These are phyloP conservation scores for Eupithecia subfuscata DNA, from an alignment of 2,888 invertebrate species.

Conservation along the genomic window DNA sequence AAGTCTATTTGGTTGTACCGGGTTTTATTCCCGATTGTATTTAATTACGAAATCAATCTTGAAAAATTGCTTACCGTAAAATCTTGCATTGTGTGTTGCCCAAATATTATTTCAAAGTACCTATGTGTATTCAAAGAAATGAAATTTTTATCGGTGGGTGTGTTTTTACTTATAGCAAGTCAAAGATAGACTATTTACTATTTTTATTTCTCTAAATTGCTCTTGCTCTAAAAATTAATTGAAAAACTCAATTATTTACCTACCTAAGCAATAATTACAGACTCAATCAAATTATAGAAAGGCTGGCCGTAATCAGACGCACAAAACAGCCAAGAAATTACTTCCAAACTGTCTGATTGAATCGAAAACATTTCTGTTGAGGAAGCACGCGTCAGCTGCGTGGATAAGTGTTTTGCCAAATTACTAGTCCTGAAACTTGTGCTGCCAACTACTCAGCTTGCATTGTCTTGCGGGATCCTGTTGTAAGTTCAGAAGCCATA, in stretches of 20 bases:
- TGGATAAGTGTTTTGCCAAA: conserved; percentile 39
- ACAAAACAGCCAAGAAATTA: conserved; percentile 40
- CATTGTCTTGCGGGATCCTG: neutral
- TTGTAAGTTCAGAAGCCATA: neutral
- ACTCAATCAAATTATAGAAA: conserved; percentile 36
- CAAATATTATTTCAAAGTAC: too few relatives aligned
- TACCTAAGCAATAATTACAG: neutral
- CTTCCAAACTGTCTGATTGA: conserved; percentile 42
- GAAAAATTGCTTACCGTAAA: neutral
- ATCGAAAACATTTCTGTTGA: conserved; percentile 42
- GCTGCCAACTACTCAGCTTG: neutral
- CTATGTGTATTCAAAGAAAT: neutral
- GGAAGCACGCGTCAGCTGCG: conserved; percentile 25
- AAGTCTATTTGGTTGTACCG: too few relatives aligned
- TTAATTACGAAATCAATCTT: neutral
- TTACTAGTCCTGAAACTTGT: conserved; percentile 46
- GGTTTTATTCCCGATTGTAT: too few relatives aligned
- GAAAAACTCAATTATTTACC: neutral
- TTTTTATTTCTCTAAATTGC: neutral
- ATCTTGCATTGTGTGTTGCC: neutral
- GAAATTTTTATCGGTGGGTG: neutral
- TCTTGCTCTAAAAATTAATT: neutral
- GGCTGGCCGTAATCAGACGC: conserved; percentile 48
- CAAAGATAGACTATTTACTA: neutral
- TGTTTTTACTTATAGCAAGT: neutral